Evolutionary conservation across 2,888 invertebrate species (phyloP).

Genomic region (Choristoneura rosaceana): DNA sequence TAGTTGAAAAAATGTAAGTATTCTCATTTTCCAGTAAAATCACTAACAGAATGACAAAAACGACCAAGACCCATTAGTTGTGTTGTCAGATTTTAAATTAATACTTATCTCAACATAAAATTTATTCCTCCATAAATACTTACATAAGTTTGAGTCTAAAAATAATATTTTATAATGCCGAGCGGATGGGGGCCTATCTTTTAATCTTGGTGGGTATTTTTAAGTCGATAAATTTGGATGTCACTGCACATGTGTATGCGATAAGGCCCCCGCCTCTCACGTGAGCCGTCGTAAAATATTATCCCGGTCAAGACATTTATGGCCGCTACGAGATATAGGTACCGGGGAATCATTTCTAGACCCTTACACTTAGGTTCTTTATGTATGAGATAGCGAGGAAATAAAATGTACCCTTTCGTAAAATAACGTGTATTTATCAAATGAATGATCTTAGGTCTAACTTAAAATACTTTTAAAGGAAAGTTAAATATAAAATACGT

Average conservation of each 20-base stretch:
- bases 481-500: too few species aligned
- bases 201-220: slow-evolving; percentile 81
- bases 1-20: background rate
- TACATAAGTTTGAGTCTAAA: slow-evolving; percentile 52
- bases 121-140: slow-evolving; percentile 39
- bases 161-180: slow-evolving; percentile 71
- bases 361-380: slow-evolving; percentile 32
- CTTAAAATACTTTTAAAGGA: background rate
- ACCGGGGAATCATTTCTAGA: slow-evolving; percentile 73
- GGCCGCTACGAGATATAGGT: slow-evolving; percentile 73
- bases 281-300: slow-evolving; percentile 82
- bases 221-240: slow-evolving; percentile 83
- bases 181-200: slow-evolving; percentile 70
- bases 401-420: slow-evolving; percentile 32
- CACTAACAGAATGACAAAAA: slow-evolving; percentile 19
- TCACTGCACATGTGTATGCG: slow-evolving; percentile 79
- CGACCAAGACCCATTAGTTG: slow-evolving; percentile 33
- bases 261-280: slow-evolving; percentile 76
- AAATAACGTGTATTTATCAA: background rate
- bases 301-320: slow-evolving; percentile 82
- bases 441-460: background rate
- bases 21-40: background rate
- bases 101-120: slow-evolving; percentile 38
- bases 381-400: slow-evolving; percentile 27
- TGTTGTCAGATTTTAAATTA: slow-evolving; percentile 40